Evolutionary conservation across 2,797 vertebrate genomes (phyloP).

Genomic region (Salarias fasciatus): DNA sequence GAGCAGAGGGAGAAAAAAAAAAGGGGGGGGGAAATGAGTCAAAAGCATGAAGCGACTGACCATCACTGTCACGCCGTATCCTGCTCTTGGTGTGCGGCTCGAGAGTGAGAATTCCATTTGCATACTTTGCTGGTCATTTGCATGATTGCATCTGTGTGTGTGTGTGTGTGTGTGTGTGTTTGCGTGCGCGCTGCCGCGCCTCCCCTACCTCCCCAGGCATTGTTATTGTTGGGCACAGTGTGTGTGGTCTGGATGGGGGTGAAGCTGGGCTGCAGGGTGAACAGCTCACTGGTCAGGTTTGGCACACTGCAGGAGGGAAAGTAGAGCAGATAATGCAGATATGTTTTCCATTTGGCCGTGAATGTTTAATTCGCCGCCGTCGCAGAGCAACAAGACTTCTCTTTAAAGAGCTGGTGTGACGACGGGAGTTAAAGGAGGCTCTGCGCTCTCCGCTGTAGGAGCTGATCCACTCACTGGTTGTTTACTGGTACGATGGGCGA

Average conservation of each 20-base stretch:
- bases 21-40: slow-evolving; percentile 40
- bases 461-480: slow-evolving; percentile 89
- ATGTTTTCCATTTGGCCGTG: slow-evolving; percentile 25
- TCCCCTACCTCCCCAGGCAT: slow-evolving; percentile 88
- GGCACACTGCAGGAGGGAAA: slow-evolving; percentile 81
- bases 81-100: slow-evolving; percentile 14
- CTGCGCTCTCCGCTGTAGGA: no score
- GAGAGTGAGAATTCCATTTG: slow-evolving; percentile 23
- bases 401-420: neutral
- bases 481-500: slow-evolving; percentile 84
- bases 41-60: slow-evolving; percentile 33
- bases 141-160: slow-evolving; percentile 14
- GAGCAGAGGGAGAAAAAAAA: slow-evolving; percentile 28
- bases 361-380: slow-evolving; percentile 21
- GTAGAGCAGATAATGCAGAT: neutral
- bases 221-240: slow-evolving; percentile 87
- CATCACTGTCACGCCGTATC: slow-evolving; percentile 31
- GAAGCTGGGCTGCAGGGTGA: slow-evolving; percentile 90
- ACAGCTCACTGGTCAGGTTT: slow-evolving; percentile 90
- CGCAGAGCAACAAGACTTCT: slow-evolving; percentile 2
- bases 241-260: slow-evolving; percentile 88
- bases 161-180: slow-evolving; percentile 13
- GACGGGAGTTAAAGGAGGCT: no score
- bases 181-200: neutral
- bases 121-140: slow-evolving; percentile 23